phyloP scores from a whole-genome alignment of 2,888 invertebrate species.

The Linnaemya vulpina region DNA sequence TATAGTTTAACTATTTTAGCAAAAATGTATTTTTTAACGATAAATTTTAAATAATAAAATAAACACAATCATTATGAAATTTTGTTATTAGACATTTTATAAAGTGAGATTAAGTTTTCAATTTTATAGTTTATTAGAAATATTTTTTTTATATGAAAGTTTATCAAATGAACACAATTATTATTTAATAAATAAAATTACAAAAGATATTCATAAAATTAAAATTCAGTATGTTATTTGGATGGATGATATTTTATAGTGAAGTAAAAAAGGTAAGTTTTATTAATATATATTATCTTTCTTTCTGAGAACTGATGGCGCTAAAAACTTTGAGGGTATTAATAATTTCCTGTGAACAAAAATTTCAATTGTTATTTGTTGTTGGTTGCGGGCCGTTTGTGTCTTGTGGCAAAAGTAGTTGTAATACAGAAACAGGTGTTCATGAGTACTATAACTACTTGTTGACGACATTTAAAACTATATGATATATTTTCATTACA shows the following conservation, averaged over 20 bases:
- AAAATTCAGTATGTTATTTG: neutral
- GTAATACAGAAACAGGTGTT: too few relatives aligned
- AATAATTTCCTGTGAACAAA: too few relatives aligned
- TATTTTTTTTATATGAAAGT: slow-evolving; percentile 55
- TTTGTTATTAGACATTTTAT: slow-evolving; percentile 67
- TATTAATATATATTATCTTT: too few relatives aligned
- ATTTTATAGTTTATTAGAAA: slow-evolving; percentile 62
- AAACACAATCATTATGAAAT: slow-evolving; percentile 57
- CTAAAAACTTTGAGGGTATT: too few relatives aligned
- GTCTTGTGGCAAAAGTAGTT: too few relatives aligned
- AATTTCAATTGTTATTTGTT: too few relatives aligned
- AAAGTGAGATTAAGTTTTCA: slow-evolving; percentile 68
- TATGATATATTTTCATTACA: too few relatives aligned
- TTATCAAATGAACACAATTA: slow-evolving; percentile 64
- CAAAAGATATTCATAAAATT: slow-evolving; percentile 53
- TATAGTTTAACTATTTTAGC: slow-evolving; percentile 63
- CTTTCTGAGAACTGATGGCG: too few relatives aligned
- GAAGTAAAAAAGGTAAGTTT: slow-evolving; percentile 6
- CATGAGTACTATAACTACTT: too few relatives aligned
- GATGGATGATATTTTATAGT: neutral
- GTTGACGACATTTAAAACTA: too few relatives aligned
- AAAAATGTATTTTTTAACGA: slow-evolving; percentile 56
- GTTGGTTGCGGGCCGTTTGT: too few relatives aligned
- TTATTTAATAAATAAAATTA: slow-evolving; percentile 66
- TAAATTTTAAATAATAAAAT: slow-evolving; percentile 38